These are phyloP conservation scores for Poicephalus meyeri DNA, from an alignment of 2,113 vertebrate genomes.

Conservation along the genomic window DNA sequence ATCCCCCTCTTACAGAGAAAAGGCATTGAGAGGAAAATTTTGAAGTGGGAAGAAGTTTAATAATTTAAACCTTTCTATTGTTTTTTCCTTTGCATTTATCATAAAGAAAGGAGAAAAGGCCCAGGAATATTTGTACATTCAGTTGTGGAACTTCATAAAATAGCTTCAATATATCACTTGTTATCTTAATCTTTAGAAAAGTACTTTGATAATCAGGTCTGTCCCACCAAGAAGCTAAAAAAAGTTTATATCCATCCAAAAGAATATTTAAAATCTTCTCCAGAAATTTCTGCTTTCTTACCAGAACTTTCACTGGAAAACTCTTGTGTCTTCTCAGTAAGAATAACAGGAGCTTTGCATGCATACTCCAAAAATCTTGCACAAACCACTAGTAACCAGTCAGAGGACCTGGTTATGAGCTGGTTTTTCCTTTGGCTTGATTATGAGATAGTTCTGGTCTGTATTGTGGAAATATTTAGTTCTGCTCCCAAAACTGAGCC, in stretches of 20 bases:
- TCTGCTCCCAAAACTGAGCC: constrained; percentile 17
- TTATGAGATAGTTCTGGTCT: constrained; percentile 36
- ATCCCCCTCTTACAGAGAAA: neutral
- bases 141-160: neutral
- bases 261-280: neutral
- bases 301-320: neutral
- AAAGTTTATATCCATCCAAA: neutral
- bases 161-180: neutral
- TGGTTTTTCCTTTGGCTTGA: constrained; percentile 65
- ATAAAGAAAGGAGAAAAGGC: neutral
- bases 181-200: neutral
- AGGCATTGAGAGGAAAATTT: neutral
- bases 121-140: neutral
- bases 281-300: neutral
- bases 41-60: neutral
- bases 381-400: constrained; percentile 21
- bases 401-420: constrained; percentile 30
- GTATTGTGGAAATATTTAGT: constrained; percentile 58
- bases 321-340: neutral
- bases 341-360: neutral
- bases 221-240: neutral
- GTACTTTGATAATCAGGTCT: neutral
- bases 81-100: neutral
- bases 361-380: neutral
- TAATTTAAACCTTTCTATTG: neutral